These are phyloP conservation scores for Pteropus alecto DNA, from an alignment of 2,113 vertebrate genomes.

Conservation along the genomic window DNA sequence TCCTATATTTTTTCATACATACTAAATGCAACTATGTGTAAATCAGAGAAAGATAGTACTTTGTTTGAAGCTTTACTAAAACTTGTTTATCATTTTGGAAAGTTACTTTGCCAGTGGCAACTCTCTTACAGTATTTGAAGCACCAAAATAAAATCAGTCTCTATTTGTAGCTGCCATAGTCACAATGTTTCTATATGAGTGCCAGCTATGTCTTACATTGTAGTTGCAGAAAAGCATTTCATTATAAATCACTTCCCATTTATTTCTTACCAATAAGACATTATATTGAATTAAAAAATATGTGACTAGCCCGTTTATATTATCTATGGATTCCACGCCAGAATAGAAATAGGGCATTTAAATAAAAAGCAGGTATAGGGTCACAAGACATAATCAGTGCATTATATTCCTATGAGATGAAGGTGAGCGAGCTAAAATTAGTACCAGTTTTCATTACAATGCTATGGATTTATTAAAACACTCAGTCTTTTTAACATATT, in stretches of 20 bases:
- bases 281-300: neutral
- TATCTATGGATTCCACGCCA: neutral
- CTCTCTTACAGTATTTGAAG: neutral
- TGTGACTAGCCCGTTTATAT: neutral
- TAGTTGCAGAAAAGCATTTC: neutral
- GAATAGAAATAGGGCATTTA: neutral
- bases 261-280: slow-evolving; percentile 12
- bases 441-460: neutral
- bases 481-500: neutral
- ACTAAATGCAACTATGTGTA: neutral
- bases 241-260: neutral
- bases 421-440: neutral
- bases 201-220: neutral
- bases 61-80: neutral
- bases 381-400: neutral
- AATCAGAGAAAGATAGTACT: neutral
- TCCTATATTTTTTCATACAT: neutral
- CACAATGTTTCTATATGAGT: neutral
- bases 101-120: neutral
- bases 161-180: neutral
- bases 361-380: neutral
- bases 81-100: neutral
- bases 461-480: neutral
- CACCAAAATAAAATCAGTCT: neutral
- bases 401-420: neutral